Evolutionary conservation across 2,888 invertebrate species (phyloP).

Genomic region (Campoplex nolae): DNA sequence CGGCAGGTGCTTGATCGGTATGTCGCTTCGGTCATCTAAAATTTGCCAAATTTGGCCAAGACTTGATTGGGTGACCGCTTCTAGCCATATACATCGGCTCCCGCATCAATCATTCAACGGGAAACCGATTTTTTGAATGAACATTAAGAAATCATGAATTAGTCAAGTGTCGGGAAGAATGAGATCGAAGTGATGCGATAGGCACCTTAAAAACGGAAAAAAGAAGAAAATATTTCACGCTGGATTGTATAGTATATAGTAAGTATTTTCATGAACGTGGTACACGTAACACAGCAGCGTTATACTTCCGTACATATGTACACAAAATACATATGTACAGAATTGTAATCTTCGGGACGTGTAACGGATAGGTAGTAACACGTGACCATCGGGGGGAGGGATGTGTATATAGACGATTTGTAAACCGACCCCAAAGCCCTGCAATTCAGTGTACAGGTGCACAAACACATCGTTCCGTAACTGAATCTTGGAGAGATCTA

Average conservation of each 20-base stretch:
- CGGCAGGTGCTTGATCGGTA: too few species aligned
- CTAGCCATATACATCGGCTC: too few species aligned
- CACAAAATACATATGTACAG: conserved; percentile 10
- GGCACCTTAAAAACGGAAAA: too few species aligned
- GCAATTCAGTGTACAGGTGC: conserved; percentile 42
- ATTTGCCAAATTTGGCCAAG: too few species aligned
- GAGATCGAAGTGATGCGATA: too few species aligned
- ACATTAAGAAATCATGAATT: too few species aligned
- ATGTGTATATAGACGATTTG: conserved; percentile 34
- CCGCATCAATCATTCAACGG: too few species aligned
- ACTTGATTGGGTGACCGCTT: too few species aligned
- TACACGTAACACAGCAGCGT: background rate
- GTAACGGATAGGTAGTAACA: conserved; percentile 46
- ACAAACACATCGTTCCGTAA: conserved; percentile 51
- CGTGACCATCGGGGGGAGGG: conserved; percentile 35
- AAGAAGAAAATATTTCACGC: background rate
- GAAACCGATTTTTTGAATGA: too few species aligned
- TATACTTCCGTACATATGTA: background rate
- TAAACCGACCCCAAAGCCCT: conserved; percentile 18
- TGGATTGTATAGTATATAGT: background rate
- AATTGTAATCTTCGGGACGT: conserved; percentile 45
- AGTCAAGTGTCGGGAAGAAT: too few species aligned
- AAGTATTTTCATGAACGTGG: background rate
- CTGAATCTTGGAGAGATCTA: conserved; percentile 60
- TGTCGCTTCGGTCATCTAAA: too few species aligned